Evolutionary conservation across 2,888 invertebrate species (phyloP), one percentile per base, ranked within the genome.

Genomic region (Lepidocyrtoides sp.): DNA sequence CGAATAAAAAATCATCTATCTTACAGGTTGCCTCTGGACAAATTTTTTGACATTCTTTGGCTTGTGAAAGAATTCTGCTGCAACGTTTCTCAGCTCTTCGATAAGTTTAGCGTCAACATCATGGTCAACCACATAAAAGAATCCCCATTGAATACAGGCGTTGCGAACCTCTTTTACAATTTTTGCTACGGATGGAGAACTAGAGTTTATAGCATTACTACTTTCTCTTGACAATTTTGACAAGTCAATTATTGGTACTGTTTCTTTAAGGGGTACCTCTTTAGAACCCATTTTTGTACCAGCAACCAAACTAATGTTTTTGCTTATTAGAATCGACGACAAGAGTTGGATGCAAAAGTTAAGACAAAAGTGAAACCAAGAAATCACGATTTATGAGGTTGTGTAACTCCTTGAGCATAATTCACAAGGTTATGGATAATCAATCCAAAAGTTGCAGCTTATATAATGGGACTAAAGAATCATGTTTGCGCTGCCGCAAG

Each of bases 111-210:
- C 51, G 7, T 89, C 83, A 1, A 93, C 44, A 1, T 89, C 90
- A 23, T 94, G 94, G 12, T 91, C 92, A 17, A 91, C 83, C 0
- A 92, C 79, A 57, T 93, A 94, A 86, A 94, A 94, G 81, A 94
- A 94, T 23, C 94, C 94, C 92, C 93, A 93, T 29, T 89, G 77
- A 17, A 57, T 36, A 54, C 94, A 94, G 0, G 94, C 93, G 20
- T 87, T 69, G 10, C 88, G 75, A 41, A 93, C 92, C 54, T 88
- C 89, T 10, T 91, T 82, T 0, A 92, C 83, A n/a, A 91, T 82
- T 84, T 91, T 86, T 12, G 54, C 0, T 2, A 57, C 82, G 0
- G 79, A 48, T 10, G 60, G 26, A 20, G 85, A 85, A 4, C 32
- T 36, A 3, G 57, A 41, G 10, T 91, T 88, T 41, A 84, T 57